Conservation (phyloP, 2,888 invertebrate genomes). For the Diogma glabrata region DNA sequence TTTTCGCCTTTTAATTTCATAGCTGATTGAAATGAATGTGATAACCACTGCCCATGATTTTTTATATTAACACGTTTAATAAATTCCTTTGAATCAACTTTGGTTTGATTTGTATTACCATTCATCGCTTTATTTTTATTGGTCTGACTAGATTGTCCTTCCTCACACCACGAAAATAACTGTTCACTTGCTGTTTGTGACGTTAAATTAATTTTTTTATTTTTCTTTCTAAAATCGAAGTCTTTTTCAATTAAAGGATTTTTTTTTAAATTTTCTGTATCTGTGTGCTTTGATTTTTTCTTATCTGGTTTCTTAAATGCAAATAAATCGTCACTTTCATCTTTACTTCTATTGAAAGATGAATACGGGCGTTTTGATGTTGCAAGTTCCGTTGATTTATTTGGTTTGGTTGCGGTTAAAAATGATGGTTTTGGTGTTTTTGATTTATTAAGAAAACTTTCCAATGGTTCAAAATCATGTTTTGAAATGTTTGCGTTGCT, state of each 20-base stretch:
- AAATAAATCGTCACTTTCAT: not conserved
- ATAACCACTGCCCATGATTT: not conserved
- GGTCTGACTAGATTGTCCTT: too few relatives aligned
- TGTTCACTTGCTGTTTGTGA: too few relatives aligned
- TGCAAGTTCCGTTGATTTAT: not conserved
- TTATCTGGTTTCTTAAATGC: not conserved
- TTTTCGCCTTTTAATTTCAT: not conserved
- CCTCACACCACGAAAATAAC: too few relatives aligned
- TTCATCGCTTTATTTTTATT: too few relatives aligned
- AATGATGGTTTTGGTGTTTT: not conserved
- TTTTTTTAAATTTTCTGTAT: too few relatives aligned
- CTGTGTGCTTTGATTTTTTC: not conserved
- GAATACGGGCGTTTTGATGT: not conserved
- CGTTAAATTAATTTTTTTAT: too few relatives aligned
- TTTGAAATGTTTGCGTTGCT: too few relatives aligned
- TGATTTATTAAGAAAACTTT: not conserved
- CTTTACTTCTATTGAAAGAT: not conserved
- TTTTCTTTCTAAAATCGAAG: too few relatives aligned
- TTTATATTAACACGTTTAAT: not conserved
- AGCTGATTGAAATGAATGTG: not conserved
- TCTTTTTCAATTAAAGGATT: too few relatives aligned
- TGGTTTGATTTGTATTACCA: too few relatives aligned
- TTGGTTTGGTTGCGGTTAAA: not conserved
- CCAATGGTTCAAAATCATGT: constrained; percentile 1
- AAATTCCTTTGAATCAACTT: constrained; percentile 1